Conservation (phyloP, 2,797 vertebrate genomes). For the Melanogrammus aeglefinus region DNA sequence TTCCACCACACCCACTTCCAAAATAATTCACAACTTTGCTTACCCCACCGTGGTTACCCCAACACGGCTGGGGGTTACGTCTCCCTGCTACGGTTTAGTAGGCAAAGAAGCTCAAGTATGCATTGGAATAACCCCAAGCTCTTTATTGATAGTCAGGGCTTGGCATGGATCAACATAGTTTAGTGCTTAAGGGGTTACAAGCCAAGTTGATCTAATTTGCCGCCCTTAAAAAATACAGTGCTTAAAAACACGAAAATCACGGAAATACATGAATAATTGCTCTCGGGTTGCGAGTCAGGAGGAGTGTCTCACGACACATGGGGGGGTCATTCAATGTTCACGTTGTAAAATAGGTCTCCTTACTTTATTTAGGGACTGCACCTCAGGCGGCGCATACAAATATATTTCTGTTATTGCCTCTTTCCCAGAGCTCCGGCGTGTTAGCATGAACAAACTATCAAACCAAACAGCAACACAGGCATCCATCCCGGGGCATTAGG, state of each 20-base stretch:
- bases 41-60: neutral
- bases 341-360: neutral
- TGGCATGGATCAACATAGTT: neutral
- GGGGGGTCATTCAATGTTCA: slow-evolving; percentile 3
- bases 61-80: neutral
- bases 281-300: neutral
- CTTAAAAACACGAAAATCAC: slow-evolving; percentile 6
- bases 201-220: neutral
- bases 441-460: slow-evolving; percentile 5
- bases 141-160: neutral
- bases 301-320: slow-evolving; percentile 3
- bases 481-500: neutral
- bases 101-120: neutral
- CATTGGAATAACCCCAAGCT: neutral
- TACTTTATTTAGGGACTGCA: slow-evolving; percentile 27
- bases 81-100: neutral
- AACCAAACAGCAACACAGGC: neutral
- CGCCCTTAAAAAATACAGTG: neutral
- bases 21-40: neutral
- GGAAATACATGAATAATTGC: slow-evolving; percentile 14
- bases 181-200: neutral
- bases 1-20: slow-evolving; percentile 11
- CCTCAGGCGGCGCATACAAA: slow-evolving; percentile 37
- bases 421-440: slow-evolving; percentile 7
- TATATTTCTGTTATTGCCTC: slow-evolving; percentile 34